A percentile compares a stretch with the other conserved stretches of the same genome.
phyloP scores from a whole-genome alignment of 2,797 vertebrate species.

The Chanos chanos region DNA sequence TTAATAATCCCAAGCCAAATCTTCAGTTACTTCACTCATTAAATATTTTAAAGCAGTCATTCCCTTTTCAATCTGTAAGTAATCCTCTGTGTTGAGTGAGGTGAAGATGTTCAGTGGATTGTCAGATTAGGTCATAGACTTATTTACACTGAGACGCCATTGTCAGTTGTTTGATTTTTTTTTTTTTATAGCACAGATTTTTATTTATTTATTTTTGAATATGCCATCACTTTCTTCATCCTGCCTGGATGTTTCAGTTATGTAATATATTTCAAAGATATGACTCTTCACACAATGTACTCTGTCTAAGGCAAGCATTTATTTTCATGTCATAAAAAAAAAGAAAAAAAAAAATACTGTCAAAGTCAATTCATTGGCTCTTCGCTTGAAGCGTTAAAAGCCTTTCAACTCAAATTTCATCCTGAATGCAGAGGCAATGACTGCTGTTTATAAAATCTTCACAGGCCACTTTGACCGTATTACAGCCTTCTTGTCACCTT shows the following conservation, averaged over 20 bases:
- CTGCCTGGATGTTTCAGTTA: not conserved
- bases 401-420: not conserved
- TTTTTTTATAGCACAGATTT: too few species aligned
- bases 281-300: too few species aligned
- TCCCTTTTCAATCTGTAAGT: slow-evolving; percentile 43
- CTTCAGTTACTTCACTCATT: slow-evolving; percentile 41
- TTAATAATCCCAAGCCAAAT: slow-evolving; percentile 52
- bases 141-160: not conserved
- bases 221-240: not conserved
- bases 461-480: too few species aligned
- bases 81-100: not conserved
- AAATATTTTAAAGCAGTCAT: slow-evolving; percentile 56
- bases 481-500: too few species aligned
- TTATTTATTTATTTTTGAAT: too few species aligned
- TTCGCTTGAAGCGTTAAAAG: not conserved
- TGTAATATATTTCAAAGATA: not conserved
- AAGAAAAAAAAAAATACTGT: slow-evolving; percentile 10
- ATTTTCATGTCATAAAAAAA: not conserved
- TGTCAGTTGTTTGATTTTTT: not conserved
- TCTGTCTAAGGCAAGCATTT: slow-evolving; percentile 2
- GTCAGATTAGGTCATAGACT: not conserved
- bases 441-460: not conserved
- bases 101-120: not conserved
- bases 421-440: slow-evolving; percentile 1
- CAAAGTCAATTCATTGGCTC: not conserved